Percentiles rank a stretch among this genome's conserved stretches.
Conservation (phyloP, 2,797 vertebrate species). For the Labeo calbasu region DNA sequence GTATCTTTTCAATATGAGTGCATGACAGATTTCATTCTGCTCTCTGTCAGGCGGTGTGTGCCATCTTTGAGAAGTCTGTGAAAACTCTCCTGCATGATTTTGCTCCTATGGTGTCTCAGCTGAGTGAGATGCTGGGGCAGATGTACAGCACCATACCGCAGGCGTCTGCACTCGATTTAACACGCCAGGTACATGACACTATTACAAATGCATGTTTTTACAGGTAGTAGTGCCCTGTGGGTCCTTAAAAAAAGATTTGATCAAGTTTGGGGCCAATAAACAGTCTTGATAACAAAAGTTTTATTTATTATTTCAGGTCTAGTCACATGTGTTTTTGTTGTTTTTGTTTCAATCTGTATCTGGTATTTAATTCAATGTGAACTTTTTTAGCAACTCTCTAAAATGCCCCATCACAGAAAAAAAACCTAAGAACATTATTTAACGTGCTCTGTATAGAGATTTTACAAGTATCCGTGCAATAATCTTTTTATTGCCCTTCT, state of each 20-base stretch:
- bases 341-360: not conserved
- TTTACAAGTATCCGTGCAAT: not conserved
- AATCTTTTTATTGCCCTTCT: not conserved
- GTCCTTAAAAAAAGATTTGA: not conserved
- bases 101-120: constrained; percentile 97
- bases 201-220: not conserved
- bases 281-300: not conserved
- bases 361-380: too few species aligned
- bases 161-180: constrained; percentile 96
- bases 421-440: too few species aligned
- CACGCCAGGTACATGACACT: constrained; percentile 85
- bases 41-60: constrained; percentile 88
- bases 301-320: not conserved
- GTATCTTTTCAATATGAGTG: not conserved
- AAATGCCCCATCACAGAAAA: too few species aligned
- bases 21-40: not conserved
- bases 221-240: not conserved
- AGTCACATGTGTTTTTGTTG: too few species aligned
- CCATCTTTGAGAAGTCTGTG: constrained; percentile 98
- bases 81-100: constrained; percentile 98
- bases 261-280: not conserved
- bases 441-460: too few species aligned
- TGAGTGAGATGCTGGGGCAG: constrained; percentile 98
- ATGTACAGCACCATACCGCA: constrained; percentile 99
- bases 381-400: too few species aligned